Conservation (phyloP, 1,140 invertebrate species). For the Heliconius nattereri region DNA sequence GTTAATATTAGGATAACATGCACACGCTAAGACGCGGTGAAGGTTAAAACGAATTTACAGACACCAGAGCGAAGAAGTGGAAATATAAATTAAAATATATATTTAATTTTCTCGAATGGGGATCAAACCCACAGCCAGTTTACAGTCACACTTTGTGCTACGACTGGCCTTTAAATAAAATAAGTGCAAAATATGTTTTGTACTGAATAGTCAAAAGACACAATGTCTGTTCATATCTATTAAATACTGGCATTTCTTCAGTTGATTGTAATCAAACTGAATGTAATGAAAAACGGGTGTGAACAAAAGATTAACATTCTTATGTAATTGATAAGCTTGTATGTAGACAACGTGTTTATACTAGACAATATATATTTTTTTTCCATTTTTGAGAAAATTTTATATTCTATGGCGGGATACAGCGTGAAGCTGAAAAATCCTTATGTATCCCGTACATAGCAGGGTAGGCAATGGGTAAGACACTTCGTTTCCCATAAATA, state of each 20-base stretch:
- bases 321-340: background rate
- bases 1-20: background rate
- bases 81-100: too few species aligned
- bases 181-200: background rate
- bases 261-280: too few species aligned
- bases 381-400: too few species aligned
- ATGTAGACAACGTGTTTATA: background rate
- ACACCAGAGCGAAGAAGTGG: too few species aligned
- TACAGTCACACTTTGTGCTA: too few species aligned
- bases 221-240: background rate
- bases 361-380: background rate
- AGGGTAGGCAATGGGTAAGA: too few species aligned
- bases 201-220: background rate
- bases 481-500: too few species aligned
- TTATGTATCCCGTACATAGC: too few species aligned
- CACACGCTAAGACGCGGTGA: background rate
- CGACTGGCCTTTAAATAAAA: background rate
- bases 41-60: background rate
- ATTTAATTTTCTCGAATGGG: too few species aligned
- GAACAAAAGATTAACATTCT: background rate
- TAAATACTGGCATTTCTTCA: background rate
- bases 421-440: too few species aligned
- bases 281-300: background rate
- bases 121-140: too few species aligned
- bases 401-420: too few species aligned